Conservation (phyloP, 1,140 invertebrate species). For the Drosophila sp. region DNA sequence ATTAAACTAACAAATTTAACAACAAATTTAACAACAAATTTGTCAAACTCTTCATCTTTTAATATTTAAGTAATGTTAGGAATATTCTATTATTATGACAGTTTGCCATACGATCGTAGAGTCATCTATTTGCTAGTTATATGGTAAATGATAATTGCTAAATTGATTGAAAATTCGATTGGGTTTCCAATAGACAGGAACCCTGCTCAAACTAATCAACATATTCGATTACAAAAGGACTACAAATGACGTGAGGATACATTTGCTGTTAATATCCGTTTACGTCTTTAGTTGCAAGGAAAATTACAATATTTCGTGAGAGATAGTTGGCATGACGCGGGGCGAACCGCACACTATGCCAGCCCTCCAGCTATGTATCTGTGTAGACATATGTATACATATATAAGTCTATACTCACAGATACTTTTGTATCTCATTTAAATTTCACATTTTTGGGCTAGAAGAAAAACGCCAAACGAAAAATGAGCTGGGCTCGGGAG, state of each 20-base stretch:
- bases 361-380: neutral
- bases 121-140: neutral
- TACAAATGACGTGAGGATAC: slow-evolving; percentile 32
- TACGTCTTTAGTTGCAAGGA: slow-evolving; percentile 72
- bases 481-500: slow-evolving; percentile 60
- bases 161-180: slow-evolving; percentile 27
- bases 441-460: slow-evolving; percentile 68
- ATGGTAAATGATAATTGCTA: slow-evolving; percentile 11
- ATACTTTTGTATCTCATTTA: slow-evolving; percentile 80
- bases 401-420: slow-evolving; percentile 20
- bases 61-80: too few relatives aligned
- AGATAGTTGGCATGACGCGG: slow-evolving; percentile 49
- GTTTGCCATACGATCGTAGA: too few relatives aligned
- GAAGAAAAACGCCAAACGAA: slow-evolving; percentile 62
- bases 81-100: too few relatives aligned
- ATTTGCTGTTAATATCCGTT: slow-evolving; percentile 74
- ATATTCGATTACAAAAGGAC: slow-evolving; percentile 24
- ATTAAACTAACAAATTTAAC: too few relatives aligned
- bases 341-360: neutral
- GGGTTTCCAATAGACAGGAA: slow-evolving; percentile 3
- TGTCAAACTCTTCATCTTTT: too few relatives aligned
- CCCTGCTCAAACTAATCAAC: slow-evolving; percentile 25
- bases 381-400: slow-evolving; percentile 6
- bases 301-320: slow-evolving; percentile 79
- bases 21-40: too few relatives aligned